Percentiles rank a stretch among this genome's conserved stretches.
Conservation (phyloP, 64 coral and sea anemone genomes). For the Actinia equina region DNA sequence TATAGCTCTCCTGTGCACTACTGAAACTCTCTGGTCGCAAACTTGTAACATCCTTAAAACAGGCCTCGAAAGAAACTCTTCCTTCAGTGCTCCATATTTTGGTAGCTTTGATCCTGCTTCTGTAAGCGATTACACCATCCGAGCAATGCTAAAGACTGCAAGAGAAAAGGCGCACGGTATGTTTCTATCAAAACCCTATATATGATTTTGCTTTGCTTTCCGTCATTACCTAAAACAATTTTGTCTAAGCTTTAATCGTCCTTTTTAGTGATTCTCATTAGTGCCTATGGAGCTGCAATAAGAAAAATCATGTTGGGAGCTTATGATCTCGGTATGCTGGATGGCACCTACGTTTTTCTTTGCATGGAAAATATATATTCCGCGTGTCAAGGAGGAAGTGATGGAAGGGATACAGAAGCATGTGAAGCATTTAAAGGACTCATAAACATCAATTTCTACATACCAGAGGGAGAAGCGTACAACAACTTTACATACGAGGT, state of each 20-base stretch:
- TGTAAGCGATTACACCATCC: conserved; percentile 13
- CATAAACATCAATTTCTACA: conserved; percentile 62
- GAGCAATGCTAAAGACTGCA: conserved; percentile 49
- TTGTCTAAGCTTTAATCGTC: neutral
- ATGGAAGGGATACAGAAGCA: conserved; percentile 49
- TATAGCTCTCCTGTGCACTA: conserved; percentile 45
- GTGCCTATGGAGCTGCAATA: conserved; percentile 40
- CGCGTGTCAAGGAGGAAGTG: conserved; percentile 24
- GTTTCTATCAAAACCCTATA: neutral
- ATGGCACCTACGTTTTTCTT: conserved; percentile 53
- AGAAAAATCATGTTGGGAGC: conserved; percentile 45
- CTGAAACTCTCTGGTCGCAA: conserved; percentile 42
- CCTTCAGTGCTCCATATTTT: conserved; percentile 48
- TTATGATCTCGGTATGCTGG: conserved; percentile 57
- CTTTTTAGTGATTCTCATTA: conserved; percentile 68
- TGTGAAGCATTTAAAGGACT: conserved; percentile 74
- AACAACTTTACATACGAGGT: conserved; percentile 50
- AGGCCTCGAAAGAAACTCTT: conserved; percentile 20
- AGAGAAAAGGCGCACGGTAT: conserved; percentile 49
- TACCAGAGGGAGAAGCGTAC: conserved; percentile 48
- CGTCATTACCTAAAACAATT: neutral
- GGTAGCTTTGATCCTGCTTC: conserved; percentile 50
- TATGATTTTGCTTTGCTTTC: neutral
- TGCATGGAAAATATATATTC: conserved; percentile 9
- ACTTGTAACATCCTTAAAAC: conserved; percentile 42